phyloP scores from a whole-genome alignment of 2,888 invertebrate genomes.

The Volucella inflata region DNA sequence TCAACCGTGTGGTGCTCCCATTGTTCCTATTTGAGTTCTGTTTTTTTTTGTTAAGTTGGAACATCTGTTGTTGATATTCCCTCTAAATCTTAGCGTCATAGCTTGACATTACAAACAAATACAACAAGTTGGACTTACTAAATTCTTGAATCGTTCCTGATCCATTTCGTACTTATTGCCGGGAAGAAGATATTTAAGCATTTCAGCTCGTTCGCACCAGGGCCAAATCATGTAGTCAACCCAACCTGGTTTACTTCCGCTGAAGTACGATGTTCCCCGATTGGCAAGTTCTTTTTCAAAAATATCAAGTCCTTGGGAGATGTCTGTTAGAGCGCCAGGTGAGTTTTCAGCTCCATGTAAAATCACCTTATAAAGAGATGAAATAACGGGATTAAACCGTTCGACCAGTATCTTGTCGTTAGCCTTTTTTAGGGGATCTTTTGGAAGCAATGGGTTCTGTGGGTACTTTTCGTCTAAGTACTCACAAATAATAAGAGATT shows the following conservation, averaged over 20 bases:
- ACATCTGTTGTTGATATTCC: too few species aligned
- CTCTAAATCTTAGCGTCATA: too few species aligned
- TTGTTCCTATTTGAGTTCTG: too few species aligned
- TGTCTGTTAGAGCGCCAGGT: constrained; percentile 84
- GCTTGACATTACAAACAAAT: too few species aligned
- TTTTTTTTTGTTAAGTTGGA: too few species aligned
- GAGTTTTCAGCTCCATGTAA: constrained; percentile 80
- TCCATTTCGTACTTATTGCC: constrained; percentile 88
- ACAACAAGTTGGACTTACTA: constrained; percentile 84
- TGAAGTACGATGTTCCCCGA: constrained; percentile 87
- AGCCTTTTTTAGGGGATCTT: constrained; percentile 83
- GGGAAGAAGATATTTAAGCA: constrained; percentile 86
- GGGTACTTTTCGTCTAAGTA: constrained; percentile 93
- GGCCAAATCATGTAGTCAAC: constrained; percentile 94
- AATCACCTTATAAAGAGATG: constrained; percentile 80
- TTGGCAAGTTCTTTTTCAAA: constrained; percentile 88
- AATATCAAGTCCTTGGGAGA: constrained; percentile 86
- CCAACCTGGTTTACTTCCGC: constrained; percentile 89
- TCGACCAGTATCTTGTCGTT: constrained; percentile 83
- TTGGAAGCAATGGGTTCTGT: constrained; percentile 87
- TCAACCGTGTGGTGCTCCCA: too few species aligned
- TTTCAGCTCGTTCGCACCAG: constrained; percentile 88
- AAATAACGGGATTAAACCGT: constrained; percentile 79
- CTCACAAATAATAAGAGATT: constrained; percentile 91
- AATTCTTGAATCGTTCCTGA: constrained; percentile 86